Base-by-base conservation (phyloP, 2,888 invertebrate species). In the Clistopyga incitator region DNA sequence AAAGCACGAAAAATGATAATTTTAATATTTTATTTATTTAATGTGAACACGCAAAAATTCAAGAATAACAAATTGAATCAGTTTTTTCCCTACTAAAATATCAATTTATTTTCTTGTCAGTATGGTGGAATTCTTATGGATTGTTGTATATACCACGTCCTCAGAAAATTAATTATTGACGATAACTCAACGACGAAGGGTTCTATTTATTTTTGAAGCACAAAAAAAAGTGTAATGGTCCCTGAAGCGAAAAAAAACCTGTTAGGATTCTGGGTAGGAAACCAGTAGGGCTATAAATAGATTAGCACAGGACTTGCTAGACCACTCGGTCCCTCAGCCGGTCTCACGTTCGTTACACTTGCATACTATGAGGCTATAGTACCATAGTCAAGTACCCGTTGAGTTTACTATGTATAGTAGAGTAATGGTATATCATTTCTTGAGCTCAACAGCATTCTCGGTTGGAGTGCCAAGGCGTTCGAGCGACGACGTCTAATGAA, bases 291-390 rank as follows among this genome's bases (percentile, higher is more conserved):
- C 18, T 64, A 64, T 64, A 64, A 64, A 64, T 64, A 64, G 64
- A 64, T 64, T 38, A 64, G 34, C 18, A 42, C 64, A 18, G 11
- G 64, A 64, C 18, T 29, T 8, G 59, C 29, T 18, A 64, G 64
- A 64, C 38, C 34, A 64, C 64, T 64, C 59, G 59, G 34, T 34
- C n/a, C 59, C 64, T 38, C 38, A 38, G 42, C 42, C 42, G 64
- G 42, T 64, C 64, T 64, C 38, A 64, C 64, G 64, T 64, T 64
- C 64, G 64, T 64, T 64, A 64, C 64, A 64, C 64, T 64, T 64
- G 42, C 64, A 38, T 61, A 38, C 34, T 18, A 34, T 38, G 64
- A 42, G 38, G 42, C 64, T 38, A 8, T n/a, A 25, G 29, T 34
- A 29, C 15, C n/a, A 34, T n/a, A 10, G 20, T 38, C 25, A 29